Evolutionary conservation across 2,888 invertebrate genomes (phyloP).

Genomic region (Hyppa rectilinea): DNA sequence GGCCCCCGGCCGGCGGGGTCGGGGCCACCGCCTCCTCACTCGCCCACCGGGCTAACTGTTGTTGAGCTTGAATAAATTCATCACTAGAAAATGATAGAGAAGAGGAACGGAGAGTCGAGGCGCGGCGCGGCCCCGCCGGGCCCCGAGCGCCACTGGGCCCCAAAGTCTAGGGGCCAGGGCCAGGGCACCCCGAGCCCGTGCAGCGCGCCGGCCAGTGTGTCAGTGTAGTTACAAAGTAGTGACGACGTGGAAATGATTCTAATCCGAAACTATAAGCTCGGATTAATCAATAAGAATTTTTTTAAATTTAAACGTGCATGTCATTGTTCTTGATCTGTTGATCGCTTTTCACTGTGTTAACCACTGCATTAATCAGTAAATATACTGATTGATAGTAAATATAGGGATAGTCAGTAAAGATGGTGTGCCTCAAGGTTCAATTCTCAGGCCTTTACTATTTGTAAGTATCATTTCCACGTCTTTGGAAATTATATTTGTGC

Average conservation of each 20-base stretch:
- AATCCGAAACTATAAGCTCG: background rate
- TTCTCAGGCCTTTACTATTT: background rate
- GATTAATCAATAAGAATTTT: background rate
- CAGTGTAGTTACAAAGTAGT: constrained; percentile 32
- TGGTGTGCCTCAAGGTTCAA: constrained; percentile 12
- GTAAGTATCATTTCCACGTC: constrained; percentile 23
- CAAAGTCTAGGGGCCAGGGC: too few species aligned
- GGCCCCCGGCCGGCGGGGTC: constrained; percentile 71
- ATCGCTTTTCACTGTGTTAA: constrained; percentile 13
- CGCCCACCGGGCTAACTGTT: constrained; percentile 98
- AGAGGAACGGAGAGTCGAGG: constrained; percentile 93
- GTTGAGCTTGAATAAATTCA: constrained; percentile 99
- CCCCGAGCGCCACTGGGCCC: constrained; percentile 38
- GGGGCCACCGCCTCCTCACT: constrained; percentile 95
- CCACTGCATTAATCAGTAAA: background rate
- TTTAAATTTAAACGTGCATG: background rate
- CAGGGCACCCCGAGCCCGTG: constrained; percentile 32
- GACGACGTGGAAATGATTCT: constrained; percentile 36
- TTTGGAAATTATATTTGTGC: constrained; percentile 25
- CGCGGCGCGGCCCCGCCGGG: constrained; percentile 64
- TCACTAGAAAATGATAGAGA: constrained; percentile 98
- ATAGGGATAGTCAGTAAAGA: background rate
- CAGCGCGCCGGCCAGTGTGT: constrained; percentile 35
- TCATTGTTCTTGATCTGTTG: background rate
- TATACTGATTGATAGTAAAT: too few species aligned